Conservation (phyloP, 2,888 invertebrate genomes). For the Eupeodes latifasciatus region DNA sequence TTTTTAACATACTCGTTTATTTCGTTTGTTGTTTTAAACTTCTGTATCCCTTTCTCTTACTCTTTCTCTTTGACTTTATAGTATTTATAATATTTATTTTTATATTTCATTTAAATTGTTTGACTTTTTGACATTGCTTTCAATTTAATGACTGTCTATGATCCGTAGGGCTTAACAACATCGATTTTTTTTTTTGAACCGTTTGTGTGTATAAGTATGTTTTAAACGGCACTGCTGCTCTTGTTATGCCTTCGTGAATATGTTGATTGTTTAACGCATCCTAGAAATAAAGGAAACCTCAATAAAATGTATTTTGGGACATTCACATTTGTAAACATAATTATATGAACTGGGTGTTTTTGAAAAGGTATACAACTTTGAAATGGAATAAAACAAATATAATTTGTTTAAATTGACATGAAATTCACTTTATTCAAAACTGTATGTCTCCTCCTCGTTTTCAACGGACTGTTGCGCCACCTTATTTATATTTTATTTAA, state of each 20-base stretch:
- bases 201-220: background rate
- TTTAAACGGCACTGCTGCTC: background rate
- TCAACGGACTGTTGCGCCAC: too few relatives aligned
- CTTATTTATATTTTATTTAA: too few relatives aligned
- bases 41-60: background rate
- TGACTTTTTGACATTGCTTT: constrained; percentile 43
- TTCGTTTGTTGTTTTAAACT: background rate
- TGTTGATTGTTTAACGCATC: constrained; percentile 17
- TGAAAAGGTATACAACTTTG: too few relatives aligned
- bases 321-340: constrained; percentile 31
- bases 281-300: constrained; percentile 58
- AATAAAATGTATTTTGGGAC: constrained; percentile 17
- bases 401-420: too few relatives aligned
- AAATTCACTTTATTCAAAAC: too few relatives aligned
- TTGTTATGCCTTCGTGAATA: background rate
- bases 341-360: too few relatives aligned
- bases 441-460: too few relatives aligned
- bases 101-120: background rate
- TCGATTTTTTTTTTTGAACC: background rate
- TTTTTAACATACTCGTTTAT: background rate
- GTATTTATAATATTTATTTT: constrained; percentile 12
- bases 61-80: background rate
- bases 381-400: too few relatives aligned
- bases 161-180: constrained; percentile 11
- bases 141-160: constrained; percentile 71